Base-by-base conservation (phyloP, 2,888 invertebrate genomes). In the Blomia tropicalis region DNA sequence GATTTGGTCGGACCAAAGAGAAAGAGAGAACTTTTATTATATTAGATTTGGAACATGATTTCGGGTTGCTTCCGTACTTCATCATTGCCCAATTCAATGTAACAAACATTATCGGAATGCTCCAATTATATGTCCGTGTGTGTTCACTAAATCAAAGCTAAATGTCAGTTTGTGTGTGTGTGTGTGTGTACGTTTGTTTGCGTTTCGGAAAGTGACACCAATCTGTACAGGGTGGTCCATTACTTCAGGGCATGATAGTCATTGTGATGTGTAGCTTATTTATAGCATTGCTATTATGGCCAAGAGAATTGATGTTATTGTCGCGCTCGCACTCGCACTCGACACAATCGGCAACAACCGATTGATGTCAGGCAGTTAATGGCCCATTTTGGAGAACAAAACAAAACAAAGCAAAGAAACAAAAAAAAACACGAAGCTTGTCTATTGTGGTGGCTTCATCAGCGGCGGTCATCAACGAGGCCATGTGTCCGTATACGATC, bases 131-230 rank as follows among this genome's bases (percentile, higher is more conserved):
- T n/a, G n/a, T n/a, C n/a, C n/a, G n/a, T n/a, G n/a, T n/a, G n/a
- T n/a, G n/a, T n/a, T n/a, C n/a, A n/a, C n/a, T n/a, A n/a, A n/a
- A n/a, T n/a, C n/a, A n/a, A n/a, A n/a, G n/a, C n/a, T n/a, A n/a
- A n/a, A n/a, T n/a, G n/a, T n/a, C n/a, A n/a, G n/a, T n/a, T n/a
- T n/a, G n/a, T n/a, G n/a, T n/a, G n/a, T n/a, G n/a, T n/a, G n/a
- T n/a, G n/a, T n/a, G n/a, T n/a, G n/a, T n/a, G n/a, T n/a, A n/a
- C n/a, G n/a, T n/a, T n/a, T n/a, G n/a, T n/a, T n/a, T n/a, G n/a
- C n/a, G n/a, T n/a, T n/a, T n/a, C n/a, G 27, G 51, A 47, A 47
- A 47, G 51, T 47, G 51, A 47, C 51, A 47, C 51, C 51, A 47
- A 47, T 47, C 51, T 11, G 41, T 41, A n/a, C 41, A n/a, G 41